Base-by-base conservation (phyloP, 1,140 invertebrate species). In the Habropoda laboriosa region DNA sequence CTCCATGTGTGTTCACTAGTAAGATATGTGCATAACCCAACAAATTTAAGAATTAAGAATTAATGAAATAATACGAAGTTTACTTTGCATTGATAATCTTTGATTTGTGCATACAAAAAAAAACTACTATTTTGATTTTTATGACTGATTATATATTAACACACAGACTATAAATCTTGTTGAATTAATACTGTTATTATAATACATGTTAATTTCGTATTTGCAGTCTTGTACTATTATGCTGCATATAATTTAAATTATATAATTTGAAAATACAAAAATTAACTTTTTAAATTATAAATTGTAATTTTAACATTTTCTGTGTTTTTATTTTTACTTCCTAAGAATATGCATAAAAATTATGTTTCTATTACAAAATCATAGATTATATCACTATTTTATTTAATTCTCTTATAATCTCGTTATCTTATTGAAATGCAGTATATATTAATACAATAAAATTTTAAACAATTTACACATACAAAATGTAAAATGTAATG, bases 1-100 rank as follows among this genome's bases (percentile, higher is more conserved):
- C 60, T 64, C 67, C 30, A 10, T 66, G 53, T 76, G 77, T 85
- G 78, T 85, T 85, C 80, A 79, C 74, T 76, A 86, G 77, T 84
- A 40, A 83, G 45, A 81, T 83, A 81, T 60, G 45, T 86, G 79
- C 51, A 55, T 86, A 79, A 24, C 5, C 63, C 60, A 79, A 66
- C 5, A 81, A 57, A 47, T 58, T 51, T 55, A 77, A 61, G 40
- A 70, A 45, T 35, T 73, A 82, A 60, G 57, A 51, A 61, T 63
- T 67, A 32, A 24, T 16, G 35, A 68, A 24, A 76, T 68, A 79
- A 64, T 21, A 6, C 63, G 27, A 74, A 57, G 13, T 64, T 71
- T 13, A 51, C 42, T 83, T 84, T 66, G 32, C 53, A 79, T 16
- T 35, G 3, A 32, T 64, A 51, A 75, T 68, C 6, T 16, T 66